Conservation (phyloP, 2,888 invertebrate genomes). For the Dorcus parallelipipedus region DNA sequence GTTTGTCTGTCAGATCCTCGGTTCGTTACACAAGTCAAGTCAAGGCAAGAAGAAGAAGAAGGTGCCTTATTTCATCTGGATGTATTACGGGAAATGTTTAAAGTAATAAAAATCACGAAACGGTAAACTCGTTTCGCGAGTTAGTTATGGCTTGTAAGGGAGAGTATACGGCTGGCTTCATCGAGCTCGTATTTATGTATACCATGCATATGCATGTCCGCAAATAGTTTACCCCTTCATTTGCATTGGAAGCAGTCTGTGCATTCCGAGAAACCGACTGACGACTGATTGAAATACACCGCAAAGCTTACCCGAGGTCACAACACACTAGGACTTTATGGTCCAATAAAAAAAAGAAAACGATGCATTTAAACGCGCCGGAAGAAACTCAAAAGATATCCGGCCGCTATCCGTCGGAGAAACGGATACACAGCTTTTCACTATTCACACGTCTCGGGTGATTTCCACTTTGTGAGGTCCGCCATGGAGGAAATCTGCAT, state of each 20-base stretch:
- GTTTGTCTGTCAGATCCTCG: constrained; percentile 38
- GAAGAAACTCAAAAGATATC: constrained; percentile 29
- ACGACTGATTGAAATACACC: neutral
- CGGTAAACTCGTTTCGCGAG: neutral
- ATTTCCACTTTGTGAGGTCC: constrained; percentile 37
- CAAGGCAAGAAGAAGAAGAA: neutral
- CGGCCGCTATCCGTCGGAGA: constrained; percentile 23
- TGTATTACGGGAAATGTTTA: constrained; percentile 19
- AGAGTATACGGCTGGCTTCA: constrained; percentile 1
- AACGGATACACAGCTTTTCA: constrained; percentile 25
- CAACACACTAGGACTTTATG: neutral
- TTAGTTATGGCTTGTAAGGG: constrained; percentile 1
- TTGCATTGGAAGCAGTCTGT: constrained; percentile 19
- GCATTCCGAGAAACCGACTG: constrained; percentile 9
- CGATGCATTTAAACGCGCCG: constrained; percentile 4
- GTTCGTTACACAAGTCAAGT: constrained; percentile 41
- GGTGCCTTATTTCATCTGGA: constrained; percentile 21
- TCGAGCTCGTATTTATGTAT: constrained; percentile 13
- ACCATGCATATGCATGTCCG: constrained; percentile 22
- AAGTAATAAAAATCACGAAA: neutral
- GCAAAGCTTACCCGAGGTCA: neutral
- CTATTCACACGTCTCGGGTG: constrained; percentile 35
- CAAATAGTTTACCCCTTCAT: constrained; percentile 18
- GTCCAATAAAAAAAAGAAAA: neutral
- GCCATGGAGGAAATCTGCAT: constrained; percentile 41